A percentile compares a stretch with the other conserved stretches of the same genome.
phyloP scores from a whole-genome alignment of 2,888 invertebrate species.

The Eugnorisma glareosa region DNA sequence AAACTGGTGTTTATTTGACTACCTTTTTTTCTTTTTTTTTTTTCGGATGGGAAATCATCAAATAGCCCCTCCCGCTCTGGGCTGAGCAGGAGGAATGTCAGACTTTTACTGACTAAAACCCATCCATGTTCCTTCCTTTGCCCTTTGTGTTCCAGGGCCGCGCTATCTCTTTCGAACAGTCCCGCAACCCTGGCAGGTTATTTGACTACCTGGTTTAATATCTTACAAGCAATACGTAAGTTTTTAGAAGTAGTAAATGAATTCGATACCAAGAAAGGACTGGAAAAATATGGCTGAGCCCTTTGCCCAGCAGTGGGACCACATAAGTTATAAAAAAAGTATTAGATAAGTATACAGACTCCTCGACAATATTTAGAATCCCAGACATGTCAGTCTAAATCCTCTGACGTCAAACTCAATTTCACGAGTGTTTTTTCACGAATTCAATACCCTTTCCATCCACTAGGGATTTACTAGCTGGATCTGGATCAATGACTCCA shows the following conservation, averaged over 20 bases:
- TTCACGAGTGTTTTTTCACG: conserved; percentile 29
- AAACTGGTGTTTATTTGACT: background rate
- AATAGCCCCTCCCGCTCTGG: too few relatives aligned
- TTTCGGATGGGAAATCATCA: too few relatives aligned
- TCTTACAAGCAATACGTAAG: background rate
- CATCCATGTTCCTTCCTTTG: too few relatives aligned
- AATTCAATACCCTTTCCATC: conserved; percentile 36
- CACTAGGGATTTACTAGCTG: conserved; percentile 21
- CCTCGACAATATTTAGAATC: background rate
- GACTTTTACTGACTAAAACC: too few relatives aligned
- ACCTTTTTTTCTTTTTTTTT: too few relatives aligned
- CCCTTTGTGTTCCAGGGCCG: too few relatives aligned
- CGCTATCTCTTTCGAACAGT: too few relatives aligned
- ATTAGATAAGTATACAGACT: background rate
- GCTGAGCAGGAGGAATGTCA: too few relatives aligned
- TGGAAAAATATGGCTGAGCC: background rate
- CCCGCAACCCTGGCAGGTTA: too few relatives aligned
- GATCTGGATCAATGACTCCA: conserved; percentile 31
- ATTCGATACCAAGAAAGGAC: background rate
- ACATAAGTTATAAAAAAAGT: background rate
- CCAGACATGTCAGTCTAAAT: conserved; percentile 10
- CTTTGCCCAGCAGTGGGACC: background rate
- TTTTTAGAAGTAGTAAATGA: background rate
- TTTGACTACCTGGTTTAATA: background rate
- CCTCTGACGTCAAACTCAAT: conserved; percentile 23